These are phyloP conservation scores for Dinomys branickii DNA, from an alignment of 2,113 vertebrate species.

Conservation along the genomic window DNA sequence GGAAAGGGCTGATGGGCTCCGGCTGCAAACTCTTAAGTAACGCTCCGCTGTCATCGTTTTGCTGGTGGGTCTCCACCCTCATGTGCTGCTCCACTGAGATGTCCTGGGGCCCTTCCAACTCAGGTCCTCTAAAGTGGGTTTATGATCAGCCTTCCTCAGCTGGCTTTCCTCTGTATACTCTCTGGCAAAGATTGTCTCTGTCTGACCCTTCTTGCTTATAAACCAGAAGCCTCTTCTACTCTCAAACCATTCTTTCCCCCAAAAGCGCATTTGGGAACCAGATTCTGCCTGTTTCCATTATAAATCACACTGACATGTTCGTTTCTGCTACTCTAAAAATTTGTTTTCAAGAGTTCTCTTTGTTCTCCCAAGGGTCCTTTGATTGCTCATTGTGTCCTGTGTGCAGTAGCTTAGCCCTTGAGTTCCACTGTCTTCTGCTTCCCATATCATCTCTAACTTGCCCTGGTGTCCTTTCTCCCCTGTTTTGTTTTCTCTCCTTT, in stretches of 20 bases:
- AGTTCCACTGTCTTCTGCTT: constrained; percentile 3
- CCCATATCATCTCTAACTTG: neutral
- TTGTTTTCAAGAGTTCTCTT: neutral
- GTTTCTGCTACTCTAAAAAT: constrained; percentile 2
- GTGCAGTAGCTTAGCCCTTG: neutral
- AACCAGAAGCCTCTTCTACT: neutral
- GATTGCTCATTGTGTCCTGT: neutral
- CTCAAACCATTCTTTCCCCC: neutral
- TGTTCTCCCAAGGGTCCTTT: neutral
- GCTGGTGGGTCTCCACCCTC: neutral
- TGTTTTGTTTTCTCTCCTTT: neutral
- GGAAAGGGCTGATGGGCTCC: accelerated
- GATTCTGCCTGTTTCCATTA: too few relatives aligned
- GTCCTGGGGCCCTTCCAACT: neutral
- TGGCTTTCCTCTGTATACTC: neutral
- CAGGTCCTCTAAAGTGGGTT: neutral
- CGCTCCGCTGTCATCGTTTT: too few relatives aligned
- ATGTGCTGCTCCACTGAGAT: neutral
- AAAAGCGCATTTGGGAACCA: neutral
- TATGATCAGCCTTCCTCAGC: neutral
- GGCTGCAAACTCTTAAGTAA: neutral
- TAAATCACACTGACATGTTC: neutral
- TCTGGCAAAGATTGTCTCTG: neutral
- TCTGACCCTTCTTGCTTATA: neutral
- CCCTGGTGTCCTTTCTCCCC: neutral